These are phyloP conservation scores for Notamacropus eugenii DNA, from an alignment of 2,797 vertebrate species.

Conservation along the genomic window DNA sequence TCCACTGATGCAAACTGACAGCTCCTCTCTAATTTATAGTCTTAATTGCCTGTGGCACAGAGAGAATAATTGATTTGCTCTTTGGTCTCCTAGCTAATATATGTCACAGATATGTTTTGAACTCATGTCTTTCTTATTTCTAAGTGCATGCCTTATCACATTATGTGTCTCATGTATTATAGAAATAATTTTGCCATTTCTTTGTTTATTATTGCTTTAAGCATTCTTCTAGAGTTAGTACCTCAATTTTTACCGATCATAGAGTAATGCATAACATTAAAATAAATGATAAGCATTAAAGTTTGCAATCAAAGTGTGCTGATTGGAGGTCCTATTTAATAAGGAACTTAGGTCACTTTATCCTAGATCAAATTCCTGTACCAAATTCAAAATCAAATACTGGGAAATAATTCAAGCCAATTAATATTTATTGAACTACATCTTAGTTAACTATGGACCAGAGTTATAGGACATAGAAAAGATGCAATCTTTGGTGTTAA, in stretches of 20 bases:
- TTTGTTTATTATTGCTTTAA: constrained; percentile 57
- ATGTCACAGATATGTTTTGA: background rate
- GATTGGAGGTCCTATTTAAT: background rate
- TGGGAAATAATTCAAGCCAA: background rate
- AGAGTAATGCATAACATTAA: background rate
- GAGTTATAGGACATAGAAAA: background rate
- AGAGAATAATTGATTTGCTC: background rate
- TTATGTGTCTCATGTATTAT: background rate
- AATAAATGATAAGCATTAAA: constrained; percentile 23
- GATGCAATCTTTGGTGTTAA: background rate
- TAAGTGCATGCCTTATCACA: background rate
- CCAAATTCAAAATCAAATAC: background rate
- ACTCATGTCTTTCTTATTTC: background rate
- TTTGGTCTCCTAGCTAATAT: background rate
- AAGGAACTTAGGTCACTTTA: constrained; percentile 29
- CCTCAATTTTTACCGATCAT: constrained; percentile 54
- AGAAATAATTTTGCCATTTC: background rate
- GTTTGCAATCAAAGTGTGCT: constrained; percentile 61
- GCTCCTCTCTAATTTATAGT: background rate
- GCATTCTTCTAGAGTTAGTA: constrained; percentile 47
- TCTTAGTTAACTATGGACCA: constrained; percentile 18
- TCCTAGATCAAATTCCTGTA: background rate
- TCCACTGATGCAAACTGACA: background rate
- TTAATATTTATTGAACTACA: background rate
- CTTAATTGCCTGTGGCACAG: background rate